A percentile compares a stretch with the other conserved stretches of the same genome.
These are phyloP conservation scores for Ellobium chinense DNA, from an alignment of 2,888 invertebrate genomes.

Conservation along the genomic window DNA sequence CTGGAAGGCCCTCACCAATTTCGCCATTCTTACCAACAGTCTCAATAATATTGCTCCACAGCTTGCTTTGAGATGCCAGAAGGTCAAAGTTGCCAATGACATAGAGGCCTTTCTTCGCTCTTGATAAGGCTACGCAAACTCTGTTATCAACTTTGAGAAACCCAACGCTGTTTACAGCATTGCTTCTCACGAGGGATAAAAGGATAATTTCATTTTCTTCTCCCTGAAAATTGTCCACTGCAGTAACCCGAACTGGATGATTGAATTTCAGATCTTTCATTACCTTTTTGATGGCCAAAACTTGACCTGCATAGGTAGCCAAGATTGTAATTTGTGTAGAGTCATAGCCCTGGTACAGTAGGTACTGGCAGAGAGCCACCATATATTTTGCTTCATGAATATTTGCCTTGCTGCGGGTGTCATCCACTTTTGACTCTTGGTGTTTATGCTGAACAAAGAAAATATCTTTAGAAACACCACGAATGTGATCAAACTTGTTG, in stretches of 20 bases:
- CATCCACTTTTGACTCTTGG: conserved; percentile 48
- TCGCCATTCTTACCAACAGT: conserved; percentile 26
- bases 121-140: conserved; percentile 76
- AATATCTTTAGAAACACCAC: conserved; percentile 59
- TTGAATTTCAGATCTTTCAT: conserved; percentile 26
- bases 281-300: conserved; percentile 52
- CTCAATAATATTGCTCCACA: conserved; percentile 46
- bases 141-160: conserved; percentile 72
- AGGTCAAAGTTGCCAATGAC: conserved; percentile 72
- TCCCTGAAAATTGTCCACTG: conserved; percentile 76
- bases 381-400: conserved; percentile 65
- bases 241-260: conserved; percentile 60
- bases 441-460: conserved; percentile 63
- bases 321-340: conserved; percentile 66
- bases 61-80: conserved; percentile 35
- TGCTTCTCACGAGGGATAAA: conserved; percentile 76
- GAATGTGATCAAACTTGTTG: conserved; percentile 49
- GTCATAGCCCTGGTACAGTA: conserved; percentile 67
- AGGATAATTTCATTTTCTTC: conserved; percentile 78
- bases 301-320: conserved; percentile 71
- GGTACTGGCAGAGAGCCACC: conserved; percentile 59
- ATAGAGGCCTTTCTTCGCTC: conserved; percentile 76
- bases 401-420: conserved; percentile 63
- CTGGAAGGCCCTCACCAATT: conserved; percentile 32
- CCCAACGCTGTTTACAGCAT: conserved; percentile 68